Conservation (phyloP, 2,888 invertebrate genomes). For the Platynereis dumerilii region DNA sequence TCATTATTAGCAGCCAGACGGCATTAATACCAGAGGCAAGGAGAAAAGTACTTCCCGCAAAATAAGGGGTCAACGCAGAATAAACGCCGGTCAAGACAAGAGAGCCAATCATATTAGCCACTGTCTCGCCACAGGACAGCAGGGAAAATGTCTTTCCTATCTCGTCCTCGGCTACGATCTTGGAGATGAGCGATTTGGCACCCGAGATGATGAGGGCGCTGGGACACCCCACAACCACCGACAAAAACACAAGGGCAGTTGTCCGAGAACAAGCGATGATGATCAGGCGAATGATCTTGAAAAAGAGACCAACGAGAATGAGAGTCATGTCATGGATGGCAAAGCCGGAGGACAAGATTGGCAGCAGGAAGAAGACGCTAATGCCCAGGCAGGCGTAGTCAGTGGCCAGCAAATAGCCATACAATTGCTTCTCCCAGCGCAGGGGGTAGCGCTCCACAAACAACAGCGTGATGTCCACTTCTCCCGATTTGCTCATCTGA, state of each 20-base stretch:
- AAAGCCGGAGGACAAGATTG: conserved; percentile 49
- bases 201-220: conserved; percentile 56
- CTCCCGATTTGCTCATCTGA: conserved; percentile 58
- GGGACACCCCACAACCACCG: conserved; percentile 53
- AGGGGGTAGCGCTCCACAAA: conserved; percentile 56
- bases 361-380: conserved; percentile 54
- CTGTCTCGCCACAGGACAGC: conserved; percentile 56
- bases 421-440: conserved; percentile 52
- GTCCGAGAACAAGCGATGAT: conserved; percentile 46
- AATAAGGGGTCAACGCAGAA: conserved; percentile 36
- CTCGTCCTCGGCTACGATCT: conserved; percentile 55
- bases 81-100: conserved; percentile 56
- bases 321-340: conserved; percentile 52
- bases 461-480: conserved; percentile 58
- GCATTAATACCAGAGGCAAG: conserved; percentile 1
- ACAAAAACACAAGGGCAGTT: conserved; percentile 55
- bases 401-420: conserved; percentile 58
- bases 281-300: conserved; percentile 51
- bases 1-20: neutral
- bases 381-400: conserved; percentile 61
- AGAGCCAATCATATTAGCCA: conserved; percentile 54
- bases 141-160: conserved; percentile 59
- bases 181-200: conserved; percentile 57
- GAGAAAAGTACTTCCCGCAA: neutral
- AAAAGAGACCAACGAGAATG: conserved; percentile 51